phyloP scores from a whole-genome alignment of 2,888 invertebrate genomes.

The Baccha elongata region DNA sequence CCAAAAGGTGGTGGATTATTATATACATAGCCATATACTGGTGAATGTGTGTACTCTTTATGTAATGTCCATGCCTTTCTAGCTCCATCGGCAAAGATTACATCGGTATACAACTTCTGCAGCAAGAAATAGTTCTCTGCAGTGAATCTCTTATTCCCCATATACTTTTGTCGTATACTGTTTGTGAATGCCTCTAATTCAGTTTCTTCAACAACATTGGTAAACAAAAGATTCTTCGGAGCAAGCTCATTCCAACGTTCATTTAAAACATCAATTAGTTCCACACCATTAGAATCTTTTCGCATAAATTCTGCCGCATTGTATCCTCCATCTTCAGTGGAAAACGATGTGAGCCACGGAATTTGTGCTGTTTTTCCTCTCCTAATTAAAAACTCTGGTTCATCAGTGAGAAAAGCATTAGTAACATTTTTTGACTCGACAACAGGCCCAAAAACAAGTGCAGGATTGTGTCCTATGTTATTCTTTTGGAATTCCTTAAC shows the following conservation, averaged over 20 bases:
- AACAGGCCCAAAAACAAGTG: constrained; percentile 89
- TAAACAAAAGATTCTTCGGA: constrained; percentile 85
- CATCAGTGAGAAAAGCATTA: constrained; percentile 86
- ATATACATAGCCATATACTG: constrained; percentile 87
- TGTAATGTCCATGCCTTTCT: constrained; percentile 86
- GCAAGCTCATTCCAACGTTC: constrained; percentile 83
- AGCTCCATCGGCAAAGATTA: constrained; percentile 85
- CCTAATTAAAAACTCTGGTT: constrained; percentile 86
- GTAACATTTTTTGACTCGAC: constrained; percentile 83
- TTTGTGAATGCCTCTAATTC: constrained; percentile 76
- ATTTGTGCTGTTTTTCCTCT: constrained; percentile 85
- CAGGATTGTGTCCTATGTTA: constrained; percentile 85
- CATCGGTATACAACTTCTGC: constrained; percentile 85
- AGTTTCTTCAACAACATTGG: constrained; percentile 84
- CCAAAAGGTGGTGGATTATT: constrained; percentile 85
- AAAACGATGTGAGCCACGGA: constrained; percentile 88
- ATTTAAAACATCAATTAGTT: constrained; percentile 84
- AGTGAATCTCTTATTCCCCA: constrained; percentile 78
- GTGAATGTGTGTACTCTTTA: constrained; percentile 84
- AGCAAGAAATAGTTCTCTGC: constrained; percentile 81
- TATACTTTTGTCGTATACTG: constrained; percentile 71
- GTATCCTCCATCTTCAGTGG: constrained; percentile 89
- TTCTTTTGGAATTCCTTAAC: constrained; percentile 80
- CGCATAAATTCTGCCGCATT: constrained; percentile 84
- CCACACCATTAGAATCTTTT: constrained; percentile 78